Percentiles rank a stretch among this genome's conserved stretches.
These are phyloP conservation scores for Tupiocoris notatus DNA, from an alignment of 2,888 invertebrate species.

Conservation along the genomic window DNA sequence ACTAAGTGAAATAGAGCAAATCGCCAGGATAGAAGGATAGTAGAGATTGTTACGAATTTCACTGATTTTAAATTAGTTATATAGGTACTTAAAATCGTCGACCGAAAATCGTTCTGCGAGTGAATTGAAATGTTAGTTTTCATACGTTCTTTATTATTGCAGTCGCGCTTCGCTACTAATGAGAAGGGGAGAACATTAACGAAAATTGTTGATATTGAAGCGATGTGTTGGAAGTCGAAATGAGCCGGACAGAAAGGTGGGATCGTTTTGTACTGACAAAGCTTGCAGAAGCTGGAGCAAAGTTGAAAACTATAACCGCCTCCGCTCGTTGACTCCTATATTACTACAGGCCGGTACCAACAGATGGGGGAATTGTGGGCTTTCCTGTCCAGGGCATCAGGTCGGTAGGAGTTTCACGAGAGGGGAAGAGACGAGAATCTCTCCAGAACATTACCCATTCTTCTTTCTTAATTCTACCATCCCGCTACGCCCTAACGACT, in stretches of 20 bases:
- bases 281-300: slow-evolving; percentile 6
- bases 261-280: slow-evolving; percentile 24
- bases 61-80: too few relatives aligned
- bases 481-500: slow-evolving; percentile 29
- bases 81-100: too few relatives aligned
- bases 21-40: too few relatives aligned
- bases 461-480: slow-evolving; percentile 33
- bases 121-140: too few relatives aligned
- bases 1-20: too few relatives aligned
- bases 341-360: background rate
- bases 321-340: too few relatives aligned
- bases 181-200: too few relatives aligned
- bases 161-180: too few relatives aligned
- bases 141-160: too few relatives aligned
- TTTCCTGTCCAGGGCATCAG: background rate
- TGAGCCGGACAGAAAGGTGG: background rate
- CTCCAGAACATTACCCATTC: slow-evolving; percentile 32
- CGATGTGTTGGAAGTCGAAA: background rate
- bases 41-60: too few relatives aligned
- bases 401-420: background rate
- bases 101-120: too few relatives aligned
- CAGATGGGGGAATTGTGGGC: background rate
- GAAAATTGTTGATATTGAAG: background rate
- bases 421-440: slow-evolving; percentile 11
- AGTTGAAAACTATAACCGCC: slow-evolving; percentile 33